A percentile compares a stretch with the other conserved stretches of the same genome.
phyloP scores from a whole-genome alignment of 2,797 vertebrate genomes.

The Danio choprae region DNA sequence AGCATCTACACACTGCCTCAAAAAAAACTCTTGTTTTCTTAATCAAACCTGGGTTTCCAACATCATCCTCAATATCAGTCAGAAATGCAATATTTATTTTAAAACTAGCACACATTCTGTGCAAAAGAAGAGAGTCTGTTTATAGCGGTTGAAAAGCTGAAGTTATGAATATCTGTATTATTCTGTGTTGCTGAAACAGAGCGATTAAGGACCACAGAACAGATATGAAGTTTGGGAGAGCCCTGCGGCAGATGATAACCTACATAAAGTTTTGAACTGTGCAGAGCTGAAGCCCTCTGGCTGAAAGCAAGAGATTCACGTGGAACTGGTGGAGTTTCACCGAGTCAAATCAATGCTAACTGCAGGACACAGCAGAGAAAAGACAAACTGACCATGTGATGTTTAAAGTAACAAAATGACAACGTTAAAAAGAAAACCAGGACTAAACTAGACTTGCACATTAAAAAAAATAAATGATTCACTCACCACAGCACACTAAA shows the following conservation, averaged over 20 bases:
- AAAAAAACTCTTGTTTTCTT: slow-evolving; percentile 37
- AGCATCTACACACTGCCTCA: slow-evolving; percentile 22
- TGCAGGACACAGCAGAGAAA: slow-evolving; percentile 26
- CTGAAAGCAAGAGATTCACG: slow-evolving; percentile 29
- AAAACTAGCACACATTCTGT: neutral
- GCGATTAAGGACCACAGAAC: neutral
- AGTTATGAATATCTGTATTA: neutral
- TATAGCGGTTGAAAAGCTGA: neutral
- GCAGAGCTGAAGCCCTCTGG: slow-evolving; percentile 28
- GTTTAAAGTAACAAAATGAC: slow-evolving; percentile 25
- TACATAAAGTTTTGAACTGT: slow-evolving; percentile 36
- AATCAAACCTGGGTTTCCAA: slow-evolving; percentile 9
- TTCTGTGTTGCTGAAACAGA: neutral
- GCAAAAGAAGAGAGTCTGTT: neutral
- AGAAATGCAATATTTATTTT: neutral
- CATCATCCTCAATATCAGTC: neutral
- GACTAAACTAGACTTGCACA: neutral
- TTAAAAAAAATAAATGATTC: neutral
- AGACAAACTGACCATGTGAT: slow-evolving; percentile 39
- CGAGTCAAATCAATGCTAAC: slow-evolving; percentile 35
- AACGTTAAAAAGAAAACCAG: neutral
- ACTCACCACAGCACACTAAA: neutral
- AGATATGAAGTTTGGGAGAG: slow-evolving; percentile 14
- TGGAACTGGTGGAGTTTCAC: slow-evolving; percentile 38
- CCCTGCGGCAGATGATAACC: slow-evolving; percentile 42